A percentile compares a stretch with the other conserved stretches of the same genome.
Evolutionary conservation across 2,113 vertebrate species (phyloP).

Genomic region (Solea solea): DNA sequence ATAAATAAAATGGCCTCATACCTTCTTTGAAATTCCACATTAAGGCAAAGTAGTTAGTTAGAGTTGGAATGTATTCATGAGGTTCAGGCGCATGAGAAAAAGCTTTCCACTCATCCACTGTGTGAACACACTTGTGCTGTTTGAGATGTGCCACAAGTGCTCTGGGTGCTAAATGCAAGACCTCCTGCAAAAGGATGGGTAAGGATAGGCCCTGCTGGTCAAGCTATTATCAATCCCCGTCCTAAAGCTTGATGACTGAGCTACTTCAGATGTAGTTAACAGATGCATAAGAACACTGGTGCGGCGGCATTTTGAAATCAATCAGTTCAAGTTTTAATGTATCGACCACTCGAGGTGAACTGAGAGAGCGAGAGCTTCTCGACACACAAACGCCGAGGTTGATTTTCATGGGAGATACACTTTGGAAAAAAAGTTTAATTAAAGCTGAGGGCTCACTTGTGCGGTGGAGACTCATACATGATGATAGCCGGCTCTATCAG

Average conservation of each 20-base stretch:
- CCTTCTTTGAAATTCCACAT: constrained; percentile 81
- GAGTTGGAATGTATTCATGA: constrained; percentile 84
- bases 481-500: constrained; percentile 59
- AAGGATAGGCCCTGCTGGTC: constrained; percentile 82
- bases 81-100: constrained; percentile 74
- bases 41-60: constrained; percentile 81
- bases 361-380: constrained; percentile 76
- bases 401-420: constrained; percentile 79
- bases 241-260: constrained; percentile 81
- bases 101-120: constrained; percentile 79
- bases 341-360: constrained; percentile 79
- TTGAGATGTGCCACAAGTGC: constrained; percentile 81
- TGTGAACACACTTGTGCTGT: constrained; percentile 81
- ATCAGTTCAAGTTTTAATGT: constrained; percentile 87
- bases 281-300: constrained; percentile 76
- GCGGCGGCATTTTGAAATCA: constrained; percentile 81
- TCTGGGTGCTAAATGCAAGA: constrained; percentile 80
- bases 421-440: constrained; percentile 84
- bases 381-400: constrained; percentile 74
- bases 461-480: constrained; percentile 61
- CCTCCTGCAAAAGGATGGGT: constrained; percentile 82
- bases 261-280: constrained; percentile 83
- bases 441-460: constrained; percentile 80
- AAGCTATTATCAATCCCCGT: constrained; percentile 84
- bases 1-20: constrained; percentile 83